These are phyloP conservation scores for Phyllostomus discolor DNA, from an alignment of 2,113 vertebrate species.

Conservation along the genomic window DNA sequence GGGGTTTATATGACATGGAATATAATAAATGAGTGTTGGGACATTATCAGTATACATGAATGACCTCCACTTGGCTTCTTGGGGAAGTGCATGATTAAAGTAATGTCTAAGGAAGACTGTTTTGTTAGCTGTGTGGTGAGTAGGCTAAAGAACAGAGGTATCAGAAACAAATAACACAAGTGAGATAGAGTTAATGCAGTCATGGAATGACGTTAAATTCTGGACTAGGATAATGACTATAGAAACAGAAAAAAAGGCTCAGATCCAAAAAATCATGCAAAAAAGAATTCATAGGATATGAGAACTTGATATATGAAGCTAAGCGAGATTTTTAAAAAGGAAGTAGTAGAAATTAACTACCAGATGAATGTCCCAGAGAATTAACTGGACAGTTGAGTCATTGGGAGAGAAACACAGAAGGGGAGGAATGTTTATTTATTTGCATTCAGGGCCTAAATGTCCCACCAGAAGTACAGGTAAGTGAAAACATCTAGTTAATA, in stretches of 20 bases:
- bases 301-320: not conserved
- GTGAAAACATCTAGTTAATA: conserved; percentile 18
- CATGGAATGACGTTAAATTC: not conserved
- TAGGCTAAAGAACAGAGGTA: not conserved
- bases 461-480: not conserved
- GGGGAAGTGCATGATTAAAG: not conserved
- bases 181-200: not conserved
- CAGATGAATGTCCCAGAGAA: conserved; percentile 36
- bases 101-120: not conserved
- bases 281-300: not conserved
- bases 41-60: not conserved
- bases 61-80: not conserved
- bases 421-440: conserved; percentile 37
- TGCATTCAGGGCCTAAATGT: not conserved
- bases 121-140: not conserved
- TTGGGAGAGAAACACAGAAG: conserved; percentile 24
- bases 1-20: too few species aligned
- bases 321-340: conserved; percentile 13
- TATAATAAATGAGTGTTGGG: not conserved
- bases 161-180: conserved; percentile 1
- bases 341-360: conserved; percentile 51
- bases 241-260: not conserved
- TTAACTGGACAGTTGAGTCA: conserved; percentile 52
- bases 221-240: not conserved
- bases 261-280: not conserved